Evolutionary conservation across 2,113 vertebrate genomes (phyloP).

Genomic region (Galemys pyrenaicus): DNA sequence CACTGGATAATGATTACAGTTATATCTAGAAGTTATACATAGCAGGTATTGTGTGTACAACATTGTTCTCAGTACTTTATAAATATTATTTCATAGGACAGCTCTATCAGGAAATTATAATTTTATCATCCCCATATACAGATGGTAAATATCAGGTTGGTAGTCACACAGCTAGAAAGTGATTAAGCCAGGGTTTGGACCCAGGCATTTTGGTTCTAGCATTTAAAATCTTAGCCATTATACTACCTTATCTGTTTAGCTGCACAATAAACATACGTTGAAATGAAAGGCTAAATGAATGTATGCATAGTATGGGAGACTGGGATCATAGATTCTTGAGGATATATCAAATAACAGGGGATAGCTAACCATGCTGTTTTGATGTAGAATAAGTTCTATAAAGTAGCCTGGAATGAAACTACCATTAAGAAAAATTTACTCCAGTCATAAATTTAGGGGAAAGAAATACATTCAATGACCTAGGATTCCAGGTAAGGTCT

Average conservation of each 20-base stretch:
- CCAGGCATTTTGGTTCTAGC: background rate
- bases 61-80: too few relatives aligned
- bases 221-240: background rate
- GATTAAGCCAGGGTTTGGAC: slow-evolving; percentile 1
- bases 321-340: background rate
- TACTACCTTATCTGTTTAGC: background rate
- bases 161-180: background rate
- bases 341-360: background rate
- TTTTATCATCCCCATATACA: background rate
- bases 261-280: background rate
- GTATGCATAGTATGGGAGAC: background rate
- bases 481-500: slow-evolving; percentile 2
- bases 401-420: background rate
- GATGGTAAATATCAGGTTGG: background rate
- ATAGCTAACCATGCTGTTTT: background rate
- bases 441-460: background rate
- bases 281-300: background rate
- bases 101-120: background rate
- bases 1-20: background rate
- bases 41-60: background rate
- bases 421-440: background rate
- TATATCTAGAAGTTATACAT: background rate
- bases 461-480: background rate
- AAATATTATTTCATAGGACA: background rate
- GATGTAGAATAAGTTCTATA: background rate